Conservation (phyloP, 2,888 invertebrate species). For the Luffia ferchaultella region DNA sequence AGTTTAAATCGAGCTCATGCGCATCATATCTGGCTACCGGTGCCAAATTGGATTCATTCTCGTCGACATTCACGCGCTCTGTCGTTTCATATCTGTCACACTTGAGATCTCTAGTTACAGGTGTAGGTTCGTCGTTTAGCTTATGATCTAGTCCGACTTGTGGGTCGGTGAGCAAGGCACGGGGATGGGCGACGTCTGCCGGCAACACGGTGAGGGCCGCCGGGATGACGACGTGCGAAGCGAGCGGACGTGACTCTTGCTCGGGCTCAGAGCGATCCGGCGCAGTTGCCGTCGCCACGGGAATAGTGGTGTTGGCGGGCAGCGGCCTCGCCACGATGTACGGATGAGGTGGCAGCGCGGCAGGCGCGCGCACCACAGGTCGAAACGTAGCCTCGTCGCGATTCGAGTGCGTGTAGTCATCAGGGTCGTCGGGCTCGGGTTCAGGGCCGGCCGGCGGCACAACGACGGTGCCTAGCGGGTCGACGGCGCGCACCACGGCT, state of each 20-base stretch:
- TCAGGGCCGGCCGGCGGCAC: conserved; percentile 34
- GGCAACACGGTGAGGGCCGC: conserved; percentile 6
- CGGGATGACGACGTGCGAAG: conserved; percentile 24
- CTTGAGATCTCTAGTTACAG: conserved; percentile 24
- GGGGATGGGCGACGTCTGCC: conserved; percentile 13
- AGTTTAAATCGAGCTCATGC: conserved; percentile 19
- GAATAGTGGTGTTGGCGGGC: conserved; percentile 43
- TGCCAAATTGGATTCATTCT: conserved; percentile 15
- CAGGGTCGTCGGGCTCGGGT: conserved; percentile 42
- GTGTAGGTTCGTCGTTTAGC: background rate
- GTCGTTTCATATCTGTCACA: conserved; percentile 5
- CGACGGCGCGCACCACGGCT: conserved; percentile 75
- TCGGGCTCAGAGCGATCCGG: conserved; percentile 13
- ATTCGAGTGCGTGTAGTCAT: conserved; percentile 50
- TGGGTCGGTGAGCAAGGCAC: conserved; percentile 8
- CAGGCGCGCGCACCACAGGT: conserved; percentile 67
- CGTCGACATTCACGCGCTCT: background rate
- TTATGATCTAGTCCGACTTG: conserved; percentile 3
- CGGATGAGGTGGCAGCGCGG: conserved; percentile 31
- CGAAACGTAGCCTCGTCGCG: conserved; percentile 76
- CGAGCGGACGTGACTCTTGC: conserved; percentile 22
- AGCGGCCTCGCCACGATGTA: conserved; percentile 34
- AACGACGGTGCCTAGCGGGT: conserved; percentile 78
- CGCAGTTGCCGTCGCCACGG: conserved; percentile 27
- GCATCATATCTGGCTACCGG: conserved; percentile 22